A percentile compares a stretch with the other conserved stretches of the same genome.
phyloP scores from a whole-genome alignment of 2,113 vertebrate species.

The Hypocryptadius cinnamomeus region DNA sequence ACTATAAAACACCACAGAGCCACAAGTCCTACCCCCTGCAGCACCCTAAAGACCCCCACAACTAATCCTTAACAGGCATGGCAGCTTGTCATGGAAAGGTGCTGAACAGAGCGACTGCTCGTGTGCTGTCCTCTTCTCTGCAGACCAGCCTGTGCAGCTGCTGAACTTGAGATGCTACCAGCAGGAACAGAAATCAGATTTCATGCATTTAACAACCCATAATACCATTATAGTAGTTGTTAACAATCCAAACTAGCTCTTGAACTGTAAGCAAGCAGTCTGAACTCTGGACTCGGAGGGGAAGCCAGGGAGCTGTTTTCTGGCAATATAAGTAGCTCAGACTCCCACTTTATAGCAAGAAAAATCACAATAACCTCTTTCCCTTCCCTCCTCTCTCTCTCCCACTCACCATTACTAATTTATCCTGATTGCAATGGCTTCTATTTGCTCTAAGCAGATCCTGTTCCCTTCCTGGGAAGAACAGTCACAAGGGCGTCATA shows the following conservation, averaged over 20 bases:
- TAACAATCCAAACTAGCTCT: neutral
- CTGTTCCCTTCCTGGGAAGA: slow-evolving; percentile 9
- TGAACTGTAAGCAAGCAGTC: neutral
- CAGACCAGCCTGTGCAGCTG: neutral
- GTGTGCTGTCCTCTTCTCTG: neutral
- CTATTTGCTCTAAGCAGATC: slow-evolving; percentile 21
- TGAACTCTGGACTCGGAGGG: neutral
- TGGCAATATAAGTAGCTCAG: neutral
- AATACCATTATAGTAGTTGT: neutral
- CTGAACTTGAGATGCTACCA: neutral
- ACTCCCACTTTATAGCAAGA: neutral
- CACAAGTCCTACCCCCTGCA: neutral
- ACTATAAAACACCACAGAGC: neutral
- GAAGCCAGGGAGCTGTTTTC: neutral
- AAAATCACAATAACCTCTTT: slow-evolving; percentile 1
- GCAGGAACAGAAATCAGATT: neutral
- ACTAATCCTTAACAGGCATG: neutral
- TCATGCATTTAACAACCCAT: neutral
- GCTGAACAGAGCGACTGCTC: neutral
- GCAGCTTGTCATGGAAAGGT: neutral
- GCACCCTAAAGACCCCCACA: neutral
- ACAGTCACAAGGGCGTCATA: slow-evolving; percentile 17
- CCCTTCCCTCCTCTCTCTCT: neutral
- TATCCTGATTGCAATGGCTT: slow-evolving; percentile 15
- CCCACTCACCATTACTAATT: slow-evolving; percentile 47